Percentiles rank a stretch among this genome's conserved stretches.
Evolutionary conservation across 2,797 vertebrate species (phyloP).

Genomic region (Cottoperca gobio): DNA sequence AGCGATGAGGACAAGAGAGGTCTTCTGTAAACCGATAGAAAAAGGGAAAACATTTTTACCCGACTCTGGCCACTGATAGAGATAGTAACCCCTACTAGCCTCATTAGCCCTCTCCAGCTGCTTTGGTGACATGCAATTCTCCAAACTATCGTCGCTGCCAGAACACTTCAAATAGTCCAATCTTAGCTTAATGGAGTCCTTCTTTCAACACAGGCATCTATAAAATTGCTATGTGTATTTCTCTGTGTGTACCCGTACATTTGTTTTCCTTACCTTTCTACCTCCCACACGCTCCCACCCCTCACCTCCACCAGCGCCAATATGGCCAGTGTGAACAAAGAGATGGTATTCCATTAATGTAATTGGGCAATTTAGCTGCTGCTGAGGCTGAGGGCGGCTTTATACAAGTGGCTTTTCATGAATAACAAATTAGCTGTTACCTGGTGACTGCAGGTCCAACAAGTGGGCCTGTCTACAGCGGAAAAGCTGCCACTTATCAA

Average conservation of each 20-base stretch:
- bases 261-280: constrained; percentile 56
- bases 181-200: constrained; percentile 66
- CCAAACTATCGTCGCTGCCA: constrained; percentile 10
- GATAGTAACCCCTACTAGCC: constrained; percentile 56
- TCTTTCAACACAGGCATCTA: constrained; percentile 59
- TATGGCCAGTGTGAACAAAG: constrained; percentile 69
- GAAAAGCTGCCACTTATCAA: constrained; percentile 28
- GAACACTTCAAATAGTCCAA: constrained; percentile 56
- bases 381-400: constrained; percentile 58
- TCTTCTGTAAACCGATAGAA: no score
- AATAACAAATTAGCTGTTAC: constrained; percentile 72
- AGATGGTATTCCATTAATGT: constrained; percentile 67
- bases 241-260: constrained; percentile 31
- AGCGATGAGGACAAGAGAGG: constrained; percentile 10
- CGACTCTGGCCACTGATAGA: constrained; percentile 43
- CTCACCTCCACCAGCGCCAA: constrained; percentile 36
- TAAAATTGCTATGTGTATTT: constrained; percentile 41
- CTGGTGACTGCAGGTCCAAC: constrained; percentile 68
- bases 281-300: constrained; percentile 44
- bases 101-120: constrained; percentile 80
- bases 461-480: constrained; percentile 37
- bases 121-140: constrained; percentile 72
- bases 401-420: constrained; percentile 72
- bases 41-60: no score
- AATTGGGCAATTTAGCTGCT: constrained; percentile 78